phyloP scores from a whole-genome alignment of 1,140 invertebrate genomes.

The Heliconius eleuchia region DNA sequence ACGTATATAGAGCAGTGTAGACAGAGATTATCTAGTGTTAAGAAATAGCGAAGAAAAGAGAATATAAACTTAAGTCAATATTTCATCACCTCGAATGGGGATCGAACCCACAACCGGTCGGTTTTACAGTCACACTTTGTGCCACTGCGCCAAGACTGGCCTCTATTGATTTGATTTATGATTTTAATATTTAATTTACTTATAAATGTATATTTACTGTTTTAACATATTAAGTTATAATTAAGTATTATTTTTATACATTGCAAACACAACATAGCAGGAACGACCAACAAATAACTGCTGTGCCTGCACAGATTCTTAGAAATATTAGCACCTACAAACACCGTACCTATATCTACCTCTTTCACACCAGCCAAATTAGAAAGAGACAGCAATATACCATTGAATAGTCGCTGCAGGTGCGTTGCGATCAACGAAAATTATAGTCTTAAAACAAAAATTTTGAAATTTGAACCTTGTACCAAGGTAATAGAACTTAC shows the following conservation, averaged over 20 bases:
- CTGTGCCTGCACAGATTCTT: slow-evolving; percentile 47
- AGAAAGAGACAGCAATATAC: slow-evolving; percentile 41
- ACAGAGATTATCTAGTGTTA: background rate
- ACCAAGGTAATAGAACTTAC: background rate
- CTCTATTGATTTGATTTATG: too few relatives aligned
- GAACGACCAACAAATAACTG: slow-evolving; percentile 37
- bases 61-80: too few relatives aligned
- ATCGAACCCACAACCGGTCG: too few relatives aligned
- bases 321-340: slow-evolving; percentile 56
- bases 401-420: slow-evolving; percentile 53
- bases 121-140: too few relatives aligned
- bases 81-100: too few relatives aligned
- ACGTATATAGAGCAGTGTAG: too few relatives aligned
- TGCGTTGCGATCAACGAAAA: slow-evolving; percentile 54
- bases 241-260: background rate
- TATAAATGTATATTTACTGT: background rate
- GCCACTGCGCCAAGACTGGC: too few relatives aligned
- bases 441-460: slow-evolving; percentile 26
- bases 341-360: slow-evolving; percentile 39
- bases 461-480: slow-evolving; percentile 27
- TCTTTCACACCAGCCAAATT: slow-evolving; percentile 34
- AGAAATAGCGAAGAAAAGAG: background rate
- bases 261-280: background rate
- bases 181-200: too few relatives aligned
- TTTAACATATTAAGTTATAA: background rate